Evolutionary conservation across 2,797 vertebrate genomes (phyloP).

Genomic region (Brachymystax lenok): DNA sequence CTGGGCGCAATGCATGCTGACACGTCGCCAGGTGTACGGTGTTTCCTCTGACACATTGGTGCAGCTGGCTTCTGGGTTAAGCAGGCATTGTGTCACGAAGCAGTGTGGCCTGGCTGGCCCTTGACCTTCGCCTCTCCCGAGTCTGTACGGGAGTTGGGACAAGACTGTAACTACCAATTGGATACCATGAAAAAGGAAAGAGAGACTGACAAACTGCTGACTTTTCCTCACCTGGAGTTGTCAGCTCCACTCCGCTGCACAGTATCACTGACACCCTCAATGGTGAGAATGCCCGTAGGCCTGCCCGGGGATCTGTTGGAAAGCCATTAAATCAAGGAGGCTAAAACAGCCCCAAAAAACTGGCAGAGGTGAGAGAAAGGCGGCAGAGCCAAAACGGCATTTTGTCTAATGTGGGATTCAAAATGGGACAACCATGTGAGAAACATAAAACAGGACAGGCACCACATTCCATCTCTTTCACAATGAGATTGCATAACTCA

Average conservation of each 20-base stretch:
- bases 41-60: no score
- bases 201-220: slow-evolving; percentile 41
- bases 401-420: slow-evolving; percentile 16
- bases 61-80: no score
- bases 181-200: background rate
- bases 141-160: no score
- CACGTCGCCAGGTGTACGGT: no score
- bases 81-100: no score
- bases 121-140: no score
- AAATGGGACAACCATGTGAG: slow-evolving; percentile 29
- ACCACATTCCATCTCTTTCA: background rate
- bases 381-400: slow-evolving; percentile 12
- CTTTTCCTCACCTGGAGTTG: slow-evolving; percentile 67
- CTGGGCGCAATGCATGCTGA: no score
- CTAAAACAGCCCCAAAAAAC: slow-evolving; percentile 24
- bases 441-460: slow-evolving; percentile 13
- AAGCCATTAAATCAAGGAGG: slow-evolving; percentile 38
- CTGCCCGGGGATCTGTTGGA: background rate
- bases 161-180: no score
- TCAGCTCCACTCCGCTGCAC: slow-evolving; percentile 11
- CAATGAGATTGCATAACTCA: background rate
- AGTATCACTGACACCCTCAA: slow-evolving; percentile 30
- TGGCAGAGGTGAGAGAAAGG: background rate
- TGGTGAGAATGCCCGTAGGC: slow-evolving; percentile 19
- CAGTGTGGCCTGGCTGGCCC: no score